phyloP scores from a whole-genome alignment of 1,140 invertebrate genomes.

The Hyposmocoma kahamanoa region DNA sequence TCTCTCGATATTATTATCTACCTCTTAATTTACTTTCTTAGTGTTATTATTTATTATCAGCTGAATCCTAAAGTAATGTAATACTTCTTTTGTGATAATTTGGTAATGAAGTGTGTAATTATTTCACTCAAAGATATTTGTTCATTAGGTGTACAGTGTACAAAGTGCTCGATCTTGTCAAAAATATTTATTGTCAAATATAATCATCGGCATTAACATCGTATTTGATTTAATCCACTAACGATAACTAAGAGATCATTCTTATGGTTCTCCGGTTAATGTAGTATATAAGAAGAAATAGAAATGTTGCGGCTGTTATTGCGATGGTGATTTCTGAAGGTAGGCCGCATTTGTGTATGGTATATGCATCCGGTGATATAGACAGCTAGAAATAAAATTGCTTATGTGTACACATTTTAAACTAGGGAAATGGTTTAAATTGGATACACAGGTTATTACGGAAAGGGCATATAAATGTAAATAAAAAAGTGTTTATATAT shows the following conservation, averaged over 20 bases:
- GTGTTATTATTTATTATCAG: conserved; percentile 52
- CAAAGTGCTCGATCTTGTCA: conserved; percentile 67
- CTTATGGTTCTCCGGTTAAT: conserved; percentile 20
- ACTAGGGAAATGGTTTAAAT: background rate
- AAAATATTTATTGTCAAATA: conserved; percentile 68
- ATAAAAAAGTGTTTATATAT: no score
- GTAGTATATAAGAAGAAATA: conserved; percentile 26
- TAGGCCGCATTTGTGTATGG: conserved; percentile 43
- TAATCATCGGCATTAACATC: conserved; percentile 44
- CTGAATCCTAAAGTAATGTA: conserved; percentile 33
- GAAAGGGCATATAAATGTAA: no score
- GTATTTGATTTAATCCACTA: no score
- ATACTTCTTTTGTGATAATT: conserved; percentile 41
- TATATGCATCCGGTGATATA: conserved; percentile 37
- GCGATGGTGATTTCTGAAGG: conserved; percentile 43
- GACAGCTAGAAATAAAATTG: conserved; percentile 37
- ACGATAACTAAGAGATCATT: no score
- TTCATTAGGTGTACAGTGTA: conserved; percentile 35
- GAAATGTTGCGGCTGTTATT: conserved; percentile 31
- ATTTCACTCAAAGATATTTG: conserved; percentile 18
- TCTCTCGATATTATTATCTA: conserved; percentile 63
- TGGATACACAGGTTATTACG: no score
- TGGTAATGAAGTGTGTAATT: conserved; percentile 24
- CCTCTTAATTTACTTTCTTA: conserved; percentile 63
- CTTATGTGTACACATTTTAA: background rate